phyloP scores from a whole-genome alignment of 2,888 invertebrate species.

The Drosophila eohydei region DNA sequence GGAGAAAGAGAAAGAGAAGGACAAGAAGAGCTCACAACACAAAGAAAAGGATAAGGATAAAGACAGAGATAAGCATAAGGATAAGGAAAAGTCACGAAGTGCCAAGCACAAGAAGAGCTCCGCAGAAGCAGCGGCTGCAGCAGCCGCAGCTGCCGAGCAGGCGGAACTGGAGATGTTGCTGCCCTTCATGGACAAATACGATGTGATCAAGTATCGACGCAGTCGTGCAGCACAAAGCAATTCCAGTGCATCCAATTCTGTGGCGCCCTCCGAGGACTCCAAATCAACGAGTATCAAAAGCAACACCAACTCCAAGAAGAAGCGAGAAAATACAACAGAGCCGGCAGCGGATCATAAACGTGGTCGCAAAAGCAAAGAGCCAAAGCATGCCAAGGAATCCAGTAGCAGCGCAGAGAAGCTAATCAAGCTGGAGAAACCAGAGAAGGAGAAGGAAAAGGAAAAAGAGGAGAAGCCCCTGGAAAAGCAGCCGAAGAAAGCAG shows the following conservation, averaged over 20 bases:
- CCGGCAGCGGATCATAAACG: constrained; percentile 50
- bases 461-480: constrained; percentile 24
- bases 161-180: constrained; percentile 82
- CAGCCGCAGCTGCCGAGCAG: constrained; percentile 78
- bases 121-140: constrained; percentile 68
- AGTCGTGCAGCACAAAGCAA: constrained; percentile 85
- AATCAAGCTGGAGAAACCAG: constrained; percentile 35
- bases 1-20: constrained; percentile 46
- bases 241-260: constrained; percentile 84
- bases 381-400: constrained; percentile 60
- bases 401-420: constrained; percentile 29
- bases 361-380: constrained; percentile 66
- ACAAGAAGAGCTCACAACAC: constrained; percentile 28
- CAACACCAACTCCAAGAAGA: constrained; percentile 48
- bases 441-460: constrained; percentile 32
- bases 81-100: constrained; percentile 56
- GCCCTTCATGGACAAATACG: constrained; percentile 87
- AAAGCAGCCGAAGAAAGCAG: constrained; percentile 51
- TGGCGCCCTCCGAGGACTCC: constrained; percentile 55
- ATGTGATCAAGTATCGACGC: constrained; percentile 87
- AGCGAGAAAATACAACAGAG: constrained; percentile 51
- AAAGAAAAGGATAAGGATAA: constrained; percentile 50
- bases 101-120: constrained; percentile 59
- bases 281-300: constrained; percentile 56
- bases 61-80: constrained; percentile 37